phyloP scores from a whole-genome alignment of 1,140 invertebrate species.

The Dreissena rostriformis region DNA sequence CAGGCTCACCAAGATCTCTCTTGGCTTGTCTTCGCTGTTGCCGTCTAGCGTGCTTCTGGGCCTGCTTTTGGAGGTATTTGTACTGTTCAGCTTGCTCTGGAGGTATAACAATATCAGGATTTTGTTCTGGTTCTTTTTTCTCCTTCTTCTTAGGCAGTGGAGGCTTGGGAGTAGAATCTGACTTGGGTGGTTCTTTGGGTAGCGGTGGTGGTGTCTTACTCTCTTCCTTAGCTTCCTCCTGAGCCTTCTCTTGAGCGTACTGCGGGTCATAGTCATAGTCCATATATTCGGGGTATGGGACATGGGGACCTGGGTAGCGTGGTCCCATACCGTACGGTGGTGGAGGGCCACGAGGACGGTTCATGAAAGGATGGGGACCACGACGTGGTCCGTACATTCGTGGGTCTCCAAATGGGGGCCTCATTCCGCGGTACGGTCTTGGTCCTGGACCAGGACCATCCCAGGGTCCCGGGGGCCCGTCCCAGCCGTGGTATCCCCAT shows the following conservation, averaged over 20 bases:
- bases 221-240: slow-evolving; percentile 20
- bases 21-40: slow-evolving; percentile 52
- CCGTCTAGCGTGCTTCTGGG: slow-evolving; percentile 55
- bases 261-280: slow-evolving; percentile 44
- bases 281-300: slow-evolving; percentile 23
- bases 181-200: slow-evolving; percentile 43
- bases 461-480: slow-evolving; percentile 29
- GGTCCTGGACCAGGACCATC: slow-evolving; percentile 34
- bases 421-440: slow-evolving; percentile 44
- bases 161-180: slow-evolving; percentile 45
- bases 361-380: slow-evolving; percentile 48
- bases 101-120: slow-evolving; percentile 53
- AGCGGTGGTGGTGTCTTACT: slow-evolving; percentile 51
- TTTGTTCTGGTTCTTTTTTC: slow-evolving; percentile 53
- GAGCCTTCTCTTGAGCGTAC: not conserved
- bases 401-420: slow-evolving; percentile 42
- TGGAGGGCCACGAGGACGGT: slow-evolving; percentile 46
- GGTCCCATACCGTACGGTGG: slow-evolving; percentile 43
- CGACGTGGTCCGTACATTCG: slow-evolving; percentile 50
- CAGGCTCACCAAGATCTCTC: slow-evolving; percentile 48
- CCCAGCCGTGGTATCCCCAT: slow-evolving; percentile 46
- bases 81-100: slow-evolving; percentile 61
- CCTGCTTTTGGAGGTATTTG: slow-evolving; percentile 59
- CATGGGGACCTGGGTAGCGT: slow-evolving; percentile 37
- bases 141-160: slow-evolving; percentile 48